Percentiles rank a stretch among this genome's conserved stretches.
Conservation (phyloP, 2,113 vertebrate genomes). For the Hemicordylus capensis region DNA sequence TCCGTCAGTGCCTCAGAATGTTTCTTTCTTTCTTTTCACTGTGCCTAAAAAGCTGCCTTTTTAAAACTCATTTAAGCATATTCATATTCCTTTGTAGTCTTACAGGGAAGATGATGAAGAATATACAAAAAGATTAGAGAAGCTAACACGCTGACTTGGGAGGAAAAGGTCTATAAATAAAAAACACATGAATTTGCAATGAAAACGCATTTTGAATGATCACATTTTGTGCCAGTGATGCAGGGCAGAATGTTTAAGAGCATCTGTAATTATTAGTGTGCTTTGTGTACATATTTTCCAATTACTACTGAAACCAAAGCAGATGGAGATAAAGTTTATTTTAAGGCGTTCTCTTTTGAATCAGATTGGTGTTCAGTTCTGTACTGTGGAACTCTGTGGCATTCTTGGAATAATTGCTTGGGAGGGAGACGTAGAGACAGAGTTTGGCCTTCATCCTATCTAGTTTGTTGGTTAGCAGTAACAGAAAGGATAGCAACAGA, state of each 20-base stretch:
- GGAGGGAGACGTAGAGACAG: background rate
- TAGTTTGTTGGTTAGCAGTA: background rate
- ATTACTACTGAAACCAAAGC: constrained; percentile 12
- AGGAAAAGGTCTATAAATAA: background rate
- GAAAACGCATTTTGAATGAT: background rate
- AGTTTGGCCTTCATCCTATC: background rate
- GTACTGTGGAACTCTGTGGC: fast-evolving
- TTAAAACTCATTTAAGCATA: background rate
- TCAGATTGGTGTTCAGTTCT: background rate
- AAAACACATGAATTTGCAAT: constrained; percentile 8
- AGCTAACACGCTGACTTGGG: background rate
- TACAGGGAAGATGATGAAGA: background rate
- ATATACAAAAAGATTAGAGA: background rate
- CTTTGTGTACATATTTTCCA: constrained; percentile 30
- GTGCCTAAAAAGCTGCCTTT: background rate
- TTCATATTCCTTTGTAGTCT: background rate
- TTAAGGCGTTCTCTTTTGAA: constrained; percentile 8
- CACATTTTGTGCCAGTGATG: constrained; percentile 2
- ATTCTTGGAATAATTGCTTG: background rate
- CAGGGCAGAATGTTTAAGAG: background rate
- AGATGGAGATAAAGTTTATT: constrained; percentile 5
- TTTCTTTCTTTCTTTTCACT: background rate
- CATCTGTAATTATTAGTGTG: constrained; percentile 20
- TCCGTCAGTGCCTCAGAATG: background rate
- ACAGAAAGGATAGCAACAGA: background rate